Conservation (phyloP, 2,113 vertebrate genomes). For the Chionodraco myersi region DNA sequence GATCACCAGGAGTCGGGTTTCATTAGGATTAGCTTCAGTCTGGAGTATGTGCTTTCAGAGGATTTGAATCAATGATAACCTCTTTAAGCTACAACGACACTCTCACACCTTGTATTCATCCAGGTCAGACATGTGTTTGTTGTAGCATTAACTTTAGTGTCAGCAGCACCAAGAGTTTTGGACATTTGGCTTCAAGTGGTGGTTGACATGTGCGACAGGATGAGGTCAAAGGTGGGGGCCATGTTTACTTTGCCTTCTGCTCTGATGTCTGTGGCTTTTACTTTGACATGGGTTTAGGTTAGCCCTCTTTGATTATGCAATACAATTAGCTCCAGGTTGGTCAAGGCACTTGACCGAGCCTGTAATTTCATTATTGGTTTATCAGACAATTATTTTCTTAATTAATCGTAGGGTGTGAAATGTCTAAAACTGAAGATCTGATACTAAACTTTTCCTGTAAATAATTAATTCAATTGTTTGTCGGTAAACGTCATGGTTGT, state of each 20-base stretch:
- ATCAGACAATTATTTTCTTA: too few species aligned
- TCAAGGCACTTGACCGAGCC: neutral
- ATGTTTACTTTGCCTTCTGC: conserved; percentile 22
- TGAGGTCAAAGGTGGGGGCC: conserved; percentile 40
- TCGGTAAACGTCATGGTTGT: too few species aligned
- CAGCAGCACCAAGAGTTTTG: conserved; percentile 15
- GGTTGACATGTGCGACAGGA: conserved; percentile 14
- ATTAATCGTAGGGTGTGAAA: too few species aligned
- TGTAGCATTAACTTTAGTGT: conserved; percentile 27
- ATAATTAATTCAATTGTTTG: too few species aligned
- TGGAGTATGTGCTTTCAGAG: conserved; percentile 2
- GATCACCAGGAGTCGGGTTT: neutral
- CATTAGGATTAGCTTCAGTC: conserved; percentile 15
- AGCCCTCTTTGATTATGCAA: too few species aligned
- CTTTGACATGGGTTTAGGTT: neutral
- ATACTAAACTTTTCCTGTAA: too few species aligned
- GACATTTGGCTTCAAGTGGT: conserved; percentile 13
- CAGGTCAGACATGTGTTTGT: conserved; percentile 31
- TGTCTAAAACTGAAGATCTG: too few species aligned
- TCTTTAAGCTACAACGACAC: neutral
- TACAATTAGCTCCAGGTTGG: neutral
- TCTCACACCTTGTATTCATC: conserved; percentile 15
- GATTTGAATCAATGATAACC: conserved; percentile 10
- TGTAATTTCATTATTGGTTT: too few species aligned
- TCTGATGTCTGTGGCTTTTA: conserved; percentile 13